Base-by-base conservation (phyloP, 2,797 vertebrate species). In the Alcedo quadribrachys region DNA sequence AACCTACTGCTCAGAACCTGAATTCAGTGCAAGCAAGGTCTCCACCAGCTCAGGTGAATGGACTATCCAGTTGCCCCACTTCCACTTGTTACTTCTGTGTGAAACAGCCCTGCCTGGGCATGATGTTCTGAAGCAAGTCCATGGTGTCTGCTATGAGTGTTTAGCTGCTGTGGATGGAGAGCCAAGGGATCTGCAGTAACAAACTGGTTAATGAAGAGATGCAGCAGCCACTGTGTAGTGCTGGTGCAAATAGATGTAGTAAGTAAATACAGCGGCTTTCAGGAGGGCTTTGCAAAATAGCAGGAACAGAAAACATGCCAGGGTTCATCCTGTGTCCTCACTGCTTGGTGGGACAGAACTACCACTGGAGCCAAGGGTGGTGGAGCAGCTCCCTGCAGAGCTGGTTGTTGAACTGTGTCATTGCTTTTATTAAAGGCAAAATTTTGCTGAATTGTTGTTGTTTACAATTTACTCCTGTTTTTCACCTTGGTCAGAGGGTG, bases 61-160 rank as follows among this genome's bases (percentile, higher is more conserved):
- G 55, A 8, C 50, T 30, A 9, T 27, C 30, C 30, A 1, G 0
- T 43, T 28, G 15, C 25, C 43, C 40, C 33, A 5, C n/a, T 68
- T 65, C 61, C 33, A 48, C 21, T 12, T 13, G 15, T 33, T 50
- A 8, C 24, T 33, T 28, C 45, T 7, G 2, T 20, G 27, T 9
- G 69, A 30, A 62, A 17, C 65, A 73, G 35, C 54, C 25, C 68
- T 85, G 37, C 37, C 51, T 65, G 54, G 12, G 14, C 45, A 62
- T 48, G 37, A 12, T 32, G 28, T 2, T 5, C 28, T 2, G 0
- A 21, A 32, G 24, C 43, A 15, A 0, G 6, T 19, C 30, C 2
- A 0, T 3, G 48, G 21, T 55, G 32, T 15, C 32, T 27, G 6
- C 8, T 30, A 46, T 37, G 27, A 18, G 40, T 12, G 27, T 43